Base-by-base conservation (phyloP, 2,797 vertebrate genomes). In the Pantherophis vulpinus region DNA sequence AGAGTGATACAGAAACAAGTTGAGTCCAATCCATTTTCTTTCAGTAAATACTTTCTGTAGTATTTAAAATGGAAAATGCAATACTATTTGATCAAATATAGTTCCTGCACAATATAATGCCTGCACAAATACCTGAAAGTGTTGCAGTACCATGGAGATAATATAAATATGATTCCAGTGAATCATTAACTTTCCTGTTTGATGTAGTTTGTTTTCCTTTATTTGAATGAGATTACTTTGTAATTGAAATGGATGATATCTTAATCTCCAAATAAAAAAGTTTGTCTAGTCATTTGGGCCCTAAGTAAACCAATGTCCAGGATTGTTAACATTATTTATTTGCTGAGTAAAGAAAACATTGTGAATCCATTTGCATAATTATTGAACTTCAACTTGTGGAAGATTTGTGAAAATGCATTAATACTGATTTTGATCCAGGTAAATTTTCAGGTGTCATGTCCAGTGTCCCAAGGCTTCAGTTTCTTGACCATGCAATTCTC, bases 1-100 rank as follows among this genome's bases (percentile, higher is more conserved):
- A 2, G 56, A 74, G 2, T 90, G 94, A 58, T n/a, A 91, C 20
- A 51, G 87, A 56, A 60, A 60, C 70, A 91, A 51, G 90, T 89
- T 94, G 63, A 92, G 70, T 32, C 5, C 20, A 32, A 88, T 20
- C 89, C 93, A 94, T n/a, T 59, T 88, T n/a, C n/a, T 88, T 88
- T 90, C 29, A 70, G n/a, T 10, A 56, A 56, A 29, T 2, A 10
- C 29, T 58, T 87, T 87, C 29, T 56, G 7, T 56, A 56, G 29
- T 87, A 56, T n/a, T 56, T 87, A 56, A n/a, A 87, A 56, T 37
- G n/a, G 11, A 59, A 58, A 20, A 58, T 23, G 8, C 14, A 58
- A 37, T 37, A 88, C 12, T 4, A 32, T 58, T 88, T 25, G 55
- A 23, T 37, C 87, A 59, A 88, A n/a, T 10, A 88, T 32, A 42